These are phyloP conservation scores for Leptinotarsa peninsularis DNA, from an alignment of 2,888 invertebrate species.

Conservation along the genomic window DNA sequence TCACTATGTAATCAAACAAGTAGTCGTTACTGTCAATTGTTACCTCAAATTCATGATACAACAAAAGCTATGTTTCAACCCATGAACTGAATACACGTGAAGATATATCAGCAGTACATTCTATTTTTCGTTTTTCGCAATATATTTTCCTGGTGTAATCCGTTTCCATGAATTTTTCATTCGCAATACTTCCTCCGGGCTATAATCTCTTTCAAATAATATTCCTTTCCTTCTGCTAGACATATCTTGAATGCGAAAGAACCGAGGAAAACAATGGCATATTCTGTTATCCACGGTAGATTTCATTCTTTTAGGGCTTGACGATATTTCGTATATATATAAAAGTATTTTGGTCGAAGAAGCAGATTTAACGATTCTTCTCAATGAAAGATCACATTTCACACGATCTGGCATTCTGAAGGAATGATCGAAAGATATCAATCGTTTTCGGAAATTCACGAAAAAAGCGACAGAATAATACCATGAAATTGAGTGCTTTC, in stretches of 20 bases:
- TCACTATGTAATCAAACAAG: too few relatives aligned
- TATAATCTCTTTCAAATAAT: constrained; percentile 6
- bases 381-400: not conserved
- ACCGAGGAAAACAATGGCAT: not conserved
- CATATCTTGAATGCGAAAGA: not conserved
- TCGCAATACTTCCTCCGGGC: not conserved
- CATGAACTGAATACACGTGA: not conserved
- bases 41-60: too few relatives aligned
- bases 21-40: too few relatives aligned
- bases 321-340: not conserved
- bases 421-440: too few relatives aligned
- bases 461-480: too few relatives aligned
- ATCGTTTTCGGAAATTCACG: too few relatives aligned
- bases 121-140: too few relatives aligned
- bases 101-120: not conserved
- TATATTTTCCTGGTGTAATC: constrained; percentile 3
- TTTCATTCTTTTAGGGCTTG: not conserved
- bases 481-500: too few relatives aligned
- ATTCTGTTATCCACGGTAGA: not conserved
- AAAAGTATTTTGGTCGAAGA: not conserved
- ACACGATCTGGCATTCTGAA: too few relatives aligned
- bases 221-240: not conserved
- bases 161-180: constrained; percentile 7
- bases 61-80: too few relatives aligned
- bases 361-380: not conserved